A percentile compares a stretch with the other conserved stretches of the same genome.
These are phyloP conservation scores for Apis dorsata DNA, from an alignment of 1,140 invertebrate species.

Conservation along the genomic window DNA sequence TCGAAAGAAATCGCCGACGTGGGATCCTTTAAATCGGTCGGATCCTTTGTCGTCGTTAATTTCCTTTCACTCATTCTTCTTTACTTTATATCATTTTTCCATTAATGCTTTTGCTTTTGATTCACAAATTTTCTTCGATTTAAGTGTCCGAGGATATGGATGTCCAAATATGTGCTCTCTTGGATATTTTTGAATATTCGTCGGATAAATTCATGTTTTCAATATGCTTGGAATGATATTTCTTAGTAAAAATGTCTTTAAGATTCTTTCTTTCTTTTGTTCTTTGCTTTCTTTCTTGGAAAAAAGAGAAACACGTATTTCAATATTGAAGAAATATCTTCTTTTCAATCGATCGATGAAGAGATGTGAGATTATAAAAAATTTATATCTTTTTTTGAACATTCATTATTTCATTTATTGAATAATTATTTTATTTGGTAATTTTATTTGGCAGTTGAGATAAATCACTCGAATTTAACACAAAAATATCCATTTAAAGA, in stretches of 20 bases:
- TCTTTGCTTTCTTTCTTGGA: not conserved
- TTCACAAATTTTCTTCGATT: not conserved
- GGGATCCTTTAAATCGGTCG: slow-evolving; percentile 11
- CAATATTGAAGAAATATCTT: no score
- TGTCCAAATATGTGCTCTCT: not conserved
- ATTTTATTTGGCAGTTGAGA: not conserved
- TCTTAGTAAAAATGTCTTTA: not conserved
- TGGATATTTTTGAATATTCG: not conserved
- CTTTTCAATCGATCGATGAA: no score
- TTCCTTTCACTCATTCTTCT: slow-evolving; percentile 31
- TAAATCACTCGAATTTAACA: not conserved
- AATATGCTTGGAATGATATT: not conserved
- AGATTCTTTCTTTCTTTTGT: not conserved
- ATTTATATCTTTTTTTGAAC: no score
- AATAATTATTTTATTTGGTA: not conserved
- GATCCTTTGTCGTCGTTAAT: slow-evolving; percentile 26
- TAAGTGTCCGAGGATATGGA: not conserved
- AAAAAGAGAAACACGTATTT: no score
- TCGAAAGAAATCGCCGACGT: not conserved
- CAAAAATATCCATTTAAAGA: slow-evolving; percentile 27
- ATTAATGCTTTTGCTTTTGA: not conserved
- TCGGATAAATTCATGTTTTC: slow-evolving; percentile 18
- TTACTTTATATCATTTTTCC: not conserved
- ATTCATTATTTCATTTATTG: no score
- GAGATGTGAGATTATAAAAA: no score